A percentile compares a stretch with the other conserved stretches of the same genome.
These are phyloP conservation scores for Auanema freiburgensis DNA, from an alignment of 2,888 invertebrate genomes.

Conservation along the genomic window DNA sequence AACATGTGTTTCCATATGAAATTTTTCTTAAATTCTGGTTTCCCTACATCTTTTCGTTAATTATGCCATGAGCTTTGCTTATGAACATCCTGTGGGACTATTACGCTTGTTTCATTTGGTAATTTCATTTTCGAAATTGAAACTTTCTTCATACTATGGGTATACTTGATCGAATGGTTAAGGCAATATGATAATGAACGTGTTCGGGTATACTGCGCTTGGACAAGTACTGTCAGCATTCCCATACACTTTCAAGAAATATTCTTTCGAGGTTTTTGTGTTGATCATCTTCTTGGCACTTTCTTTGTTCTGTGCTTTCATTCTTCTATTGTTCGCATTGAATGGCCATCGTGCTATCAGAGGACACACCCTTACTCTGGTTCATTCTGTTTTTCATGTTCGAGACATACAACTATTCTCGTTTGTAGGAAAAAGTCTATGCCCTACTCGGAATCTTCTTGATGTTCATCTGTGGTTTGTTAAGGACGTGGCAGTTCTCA, in stretches of 20 bases:
- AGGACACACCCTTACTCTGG: constrained; percentile 29
- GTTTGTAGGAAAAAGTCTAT: constrained; percentile 41
- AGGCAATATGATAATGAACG: constrained; percentile 55
- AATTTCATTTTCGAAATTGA: too few relatives aligned
- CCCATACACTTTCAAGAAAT: too few relatives aligned
- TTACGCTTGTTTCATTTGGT: constrained; percentile 46
- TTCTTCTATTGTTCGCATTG: constrained; percentile 32
- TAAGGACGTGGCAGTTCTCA: constrained; percentile 46
- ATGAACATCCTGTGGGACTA: constrained; percentile 43
- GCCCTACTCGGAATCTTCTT: constrained; percentile 43
- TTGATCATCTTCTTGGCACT: constrained; percentile 39
- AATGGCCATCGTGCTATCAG: constrained; percentile 42
- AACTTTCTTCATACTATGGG: too few relatives aligned
- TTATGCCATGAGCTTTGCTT: too few relatives aligned
- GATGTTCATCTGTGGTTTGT: constrained; percentile 44
- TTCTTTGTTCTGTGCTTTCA: constrained; percentile 35
- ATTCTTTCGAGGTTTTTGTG: constrained; percentile 48
- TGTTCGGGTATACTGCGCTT: constrained; percentile 50
- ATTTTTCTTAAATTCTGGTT: too few relatives aligned
- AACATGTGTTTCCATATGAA: too few relatives aligned
- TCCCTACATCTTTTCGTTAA: too few relatives aligned
- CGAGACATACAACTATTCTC: neutral
- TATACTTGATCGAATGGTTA: too few relatives aligned
- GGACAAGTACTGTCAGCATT: too few relatives aligned
- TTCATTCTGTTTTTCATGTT: constrained; percentile 12